These are phyloP conservation scores for Mechanitis mazaeus DNA, from an alignment of 2,888 invertebrate species.

Conservation along the genomic window DNA sequence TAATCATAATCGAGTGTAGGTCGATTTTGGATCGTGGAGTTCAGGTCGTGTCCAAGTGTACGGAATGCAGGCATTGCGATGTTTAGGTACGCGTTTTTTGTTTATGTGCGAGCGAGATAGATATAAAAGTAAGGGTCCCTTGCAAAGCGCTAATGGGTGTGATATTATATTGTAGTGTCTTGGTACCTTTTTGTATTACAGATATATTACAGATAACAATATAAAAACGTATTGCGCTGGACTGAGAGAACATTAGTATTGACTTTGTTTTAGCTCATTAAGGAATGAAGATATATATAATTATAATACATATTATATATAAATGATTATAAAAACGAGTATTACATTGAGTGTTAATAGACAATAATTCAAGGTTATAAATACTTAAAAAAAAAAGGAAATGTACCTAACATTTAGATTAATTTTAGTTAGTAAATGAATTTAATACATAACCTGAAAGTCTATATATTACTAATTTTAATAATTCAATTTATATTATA, in stretches of 20 bases:
- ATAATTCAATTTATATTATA: too few relatives aligned
- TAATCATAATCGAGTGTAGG: slow-evolving; percentile 39
- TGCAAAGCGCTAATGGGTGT: slow-evolving; percentile 71
- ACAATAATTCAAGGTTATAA: too few relatives aligned
- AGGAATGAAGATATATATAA: too few relatives aligned
- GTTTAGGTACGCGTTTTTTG: slow-evolving; percentile 72
- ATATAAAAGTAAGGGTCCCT: slow-evolving; percentile 47
- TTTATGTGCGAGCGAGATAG: slow-evolving; percentile 58
- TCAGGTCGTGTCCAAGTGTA: slow-evolving; percentile 43
- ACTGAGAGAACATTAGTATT: slow-evolving; percentile 3
- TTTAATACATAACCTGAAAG: too few relatives aligned
- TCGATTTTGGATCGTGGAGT: slow-evolving; percentile 34
- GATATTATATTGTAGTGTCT: slow-evolving; percentile 43
- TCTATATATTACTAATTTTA: too few relatives aligned
- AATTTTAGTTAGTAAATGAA: too few relatives aligned
- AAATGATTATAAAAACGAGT: too few relatives aligned
- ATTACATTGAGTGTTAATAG: too few relatives aligned
- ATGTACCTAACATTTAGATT: too few relatives aligned
- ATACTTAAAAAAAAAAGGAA: too few relatives aligned
- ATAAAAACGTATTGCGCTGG: slow-evolving; percentile 5
- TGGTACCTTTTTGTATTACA: slow-evolving; percentile 22
- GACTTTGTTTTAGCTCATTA: too few relatives aligned
- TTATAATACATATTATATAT: too few relatives aligned
- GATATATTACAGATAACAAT: slow-evolving; percentile 10
- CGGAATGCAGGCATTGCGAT: slow-evolving; percentile 70